Conservation (phyloP, 2,888 invertebrate genomes). For the Ornithoptera alexandrae region DNA sequence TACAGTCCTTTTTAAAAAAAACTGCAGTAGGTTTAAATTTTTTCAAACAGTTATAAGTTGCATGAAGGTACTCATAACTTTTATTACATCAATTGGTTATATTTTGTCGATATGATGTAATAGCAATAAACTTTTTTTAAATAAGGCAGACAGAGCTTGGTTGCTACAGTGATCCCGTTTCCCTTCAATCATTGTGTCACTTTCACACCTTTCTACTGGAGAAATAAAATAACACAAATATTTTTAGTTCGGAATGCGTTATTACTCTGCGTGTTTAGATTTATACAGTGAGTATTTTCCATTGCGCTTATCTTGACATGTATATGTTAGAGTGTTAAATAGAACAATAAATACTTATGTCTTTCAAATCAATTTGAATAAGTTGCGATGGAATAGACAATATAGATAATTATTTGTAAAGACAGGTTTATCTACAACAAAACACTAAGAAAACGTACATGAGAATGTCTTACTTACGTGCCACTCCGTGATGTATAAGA, state of each 20-base stretch:
- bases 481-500: too few relatives aligned
- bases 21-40: too few relatives aligned
- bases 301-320: constrained; percentile 25
- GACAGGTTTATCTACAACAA: constrained; percentile 15
- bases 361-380: constrained; percentile 30
- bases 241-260: neutral
- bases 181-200: neutral
- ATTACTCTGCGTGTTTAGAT: constrained; percentile 4
- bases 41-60: too few relatives aligned
- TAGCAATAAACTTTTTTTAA: neutral
- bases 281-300: constrained; percentile 26
- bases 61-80: too few relatives aligned
- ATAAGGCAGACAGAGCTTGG: neutral
- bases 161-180: neutral
- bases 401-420: constrained; percentile 19
- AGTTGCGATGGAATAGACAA: constrained; percentile 17
- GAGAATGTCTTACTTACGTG: neutral
- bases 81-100: too few relatives aligned
- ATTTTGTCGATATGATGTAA: too few relatives aligned
- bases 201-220: neutral
- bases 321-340: constrained; percentile 22
- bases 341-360: constrained; percentile 29
- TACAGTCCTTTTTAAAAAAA: neutral
- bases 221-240: neutral
- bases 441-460: constrained; percentile 2